Conservation (phyloP, 2,113 vertebrate species). For the Chaetops frenatus region DNA sequence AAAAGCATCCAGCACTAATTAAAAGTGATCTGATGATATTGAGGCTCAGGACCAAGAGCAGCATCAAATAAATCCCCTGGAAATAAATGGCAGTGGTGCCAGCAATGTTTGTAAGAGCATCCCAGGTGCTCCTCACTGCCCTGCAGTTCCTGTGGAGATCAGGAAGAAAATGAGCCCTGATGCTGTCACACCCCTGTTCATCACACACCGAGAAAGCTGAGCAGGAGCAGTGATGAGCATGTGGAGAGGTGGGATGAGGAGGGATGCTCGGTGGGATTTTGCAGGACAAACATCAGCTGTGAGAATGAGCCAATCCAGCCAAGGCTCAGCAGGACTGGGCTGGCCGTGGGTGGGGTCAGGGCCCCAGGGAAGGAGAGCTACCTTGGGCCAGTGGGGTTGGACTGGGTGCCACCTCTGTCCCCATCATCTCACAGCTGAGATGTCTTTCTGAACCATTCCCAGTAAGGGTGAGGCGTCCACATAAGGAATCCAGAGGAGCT, state of each 20-base stretch:
- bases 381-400: not conserved
- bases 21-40: not conserved
- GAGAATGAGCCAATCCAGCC: not conserved
- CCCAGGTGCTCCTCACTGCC: not conserved
- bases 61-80: not conserved
- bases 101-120: not conserved
- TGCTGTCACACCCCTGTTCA: not conserved
- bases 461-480: not conserved
- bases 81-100: not conserved
- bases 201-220: not conserved
- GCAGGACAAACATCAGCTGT: not conserved
- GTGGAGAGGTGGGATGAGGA: not conserved
- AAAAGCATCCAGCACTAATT: not conserved
- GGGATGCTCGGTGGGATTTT: rapidly evolving
- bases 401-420: not conserved
- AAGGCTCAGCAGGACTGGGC: not conserved
- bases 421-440: not conserved
- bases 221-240: rapidly evolving
- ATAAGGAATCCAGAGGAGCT: not conserved
- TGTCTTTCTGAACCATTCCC: not conserved
- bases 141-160: not conserved
- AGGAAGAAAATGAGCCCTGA: not conserved
- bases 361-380: not conserved
- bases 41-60: not conserved
- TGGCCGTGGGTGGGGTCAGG: rapidly evolving